A percentile compares a stretch with the other conserved stretches of the same genome.
Evolutionary conservation across 2,797 vertebrate species (phyloP).

Genomic region (Notoglanidium macrostoma): DNA sequence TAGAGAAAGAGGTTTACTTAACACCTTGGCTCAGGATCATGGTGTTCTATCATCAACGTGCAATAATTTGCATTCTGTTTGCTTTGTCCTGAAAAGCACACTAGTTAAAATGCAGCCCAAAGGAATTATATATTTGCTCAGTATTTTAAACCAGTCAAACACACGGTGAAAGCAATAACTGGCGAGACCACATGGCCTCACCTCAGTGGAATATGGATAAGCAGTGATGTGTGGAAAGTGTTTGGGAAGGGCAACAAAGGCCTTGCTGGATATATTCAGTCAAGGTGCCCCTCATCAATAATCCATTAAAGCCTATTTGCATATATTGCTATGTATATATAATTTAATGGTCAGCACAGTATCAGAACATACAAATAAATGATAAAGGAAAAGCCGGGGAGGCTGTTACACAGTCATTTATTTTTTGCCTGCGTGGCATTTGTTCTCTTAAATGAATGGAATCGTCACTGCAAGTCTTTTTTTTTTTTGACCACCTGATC

Average conservation of each 20-base stretch:
- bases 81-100: slow-evolving; percentile 57
- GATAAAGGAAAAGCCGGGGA: background rate
- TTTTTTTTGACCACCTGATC: background rate
- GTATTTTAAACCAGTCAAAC: slow-evolving; percentile 69
- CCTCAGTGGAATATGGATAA: slow-evolving; percentile 72
- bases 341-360: background rate
- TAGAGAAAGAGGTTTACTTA: slow-evolving; percentile 62
- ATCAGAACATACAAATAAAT: background rate
- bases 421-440: background rate
- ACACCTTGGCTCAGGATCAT: slow-evolving; percentile 47
- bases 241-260: slow-evolving; percentile 63
- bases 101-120: slow-evolving; percentile 67
- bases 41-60: slow-evolving; percentile 49
- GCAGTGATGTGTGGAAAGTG: slow-evolving; percentile 71
- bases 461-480: background rate
- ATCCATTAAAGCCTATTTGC: slow-evolving; percentile 2
- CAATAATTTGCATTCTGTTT: slow-evolving; percentile 73
- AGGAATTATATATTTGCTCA: slow-evolving; percentile 69
- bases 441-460: background rate
- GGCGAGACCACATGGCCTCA: slow-evolving; percentile 71
- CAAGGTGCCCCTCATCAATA: slow-evolving; percentile 1
- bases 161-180: slow-evolving; percentile 74
- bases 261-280: background rate
- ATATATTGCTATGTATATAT: background rate
- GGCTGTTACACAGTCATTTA: background rate